Base-by-base conservation (phyloP, 2,797 vertebrate genomes). In the Allenopithecus nigroviridis region DNA sequence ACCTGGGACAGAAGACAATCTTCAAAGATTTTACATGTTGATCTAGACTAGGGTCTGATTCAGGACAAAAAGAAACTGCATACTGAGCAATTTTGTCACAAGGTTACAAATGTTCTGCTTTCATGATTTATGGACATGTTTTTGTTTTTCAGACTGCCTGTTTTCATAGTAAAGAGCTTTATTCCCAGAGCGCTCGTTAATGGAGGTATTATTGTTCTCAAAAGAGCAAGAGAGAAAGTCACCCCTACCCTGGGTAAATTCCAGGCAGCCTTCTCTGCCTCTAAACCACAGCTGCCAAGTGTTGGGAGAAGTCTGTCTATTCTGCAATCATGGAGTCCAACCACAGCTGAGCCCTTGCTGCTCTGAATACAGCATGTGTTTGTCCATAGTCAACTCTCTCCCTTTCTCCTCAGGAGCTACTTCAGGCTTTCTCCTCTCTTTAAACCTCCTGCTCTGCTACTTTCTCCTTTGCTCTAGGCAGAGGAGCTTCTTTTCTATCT, bases 101-200 rank as follows among this genome's bases (percentile, higher is more conserved):
- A 85, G 68, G 41, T 74, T 95, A 79, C 90, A 96, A 95, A 94
- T 85, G 90, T 93, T 86, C 92, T 95, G 41, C 36, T 79, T 55
- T 41, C 11, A 3, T 97, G 96, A 97, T 97, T 98, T 97, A 96
- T 97, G 78, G 81, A 64, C 78, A 22, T 97, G 96, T 96, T 98
- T 98, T 97, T 97, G 87, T 96, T 97, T 97, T 97, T 90, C 90
- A 96, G 72, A 59, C 74, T 74, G 95, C 64, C 70, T 97, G 87
- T 96, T 97, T 98, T 97, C 81, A 88, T 76, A 97, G 87, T 97
- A 96, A 97, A 97, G 95, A 76, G 19, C 55, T 95, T 93, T 95
- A 95, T 95, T 97, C 81, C 96, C 48, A 0, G 57, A 96, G 94
- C 21, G 11, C 92, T 96, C 85, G 46, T 94, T 98, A 97, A 85